These are phyloP conservation scores for Operophtera brumata DNA, from an alignment of 2,888 invertebrate genomes.

Conservation along the genomic window DNA sequence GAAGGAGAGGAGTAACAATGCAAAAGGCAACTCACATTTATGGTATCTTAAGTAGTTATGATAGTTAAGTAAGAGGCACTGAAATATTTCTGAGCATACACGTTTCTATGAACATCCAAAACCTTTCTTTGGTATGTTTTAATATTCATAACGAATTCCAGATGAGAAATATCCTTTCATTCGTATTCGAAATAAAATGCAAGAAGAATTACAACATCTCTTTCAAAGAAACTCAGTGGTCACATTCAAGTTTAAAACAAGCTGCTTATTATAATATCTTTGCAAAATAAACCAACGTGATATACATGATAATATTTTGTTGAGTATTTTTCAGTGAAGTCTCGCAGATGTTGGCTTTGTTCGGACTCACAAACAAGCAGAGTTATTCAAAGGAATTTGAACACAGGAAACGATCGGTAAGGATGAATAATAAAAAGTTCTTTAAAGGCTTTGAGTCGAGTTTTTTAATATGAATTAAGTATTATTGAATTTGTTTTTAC, in stretches of 20 bases:
- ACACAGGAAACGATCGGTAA: constrained; percentile 47
- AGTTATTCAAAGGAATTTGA: constrained; percentile 61
- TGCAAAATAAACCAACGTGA: constrained; percentile 59
- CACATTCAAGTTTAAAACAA: constrained; percentile 30
- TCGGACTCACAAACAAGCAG: constrained; percentile 63
- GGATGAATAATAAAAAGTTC: constrained; percentile 41
- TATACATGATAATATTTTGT: constrained; percentile 62
- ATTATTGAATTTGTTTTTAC: too few relatives aligned
- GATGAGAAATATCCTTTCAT: too few relatives aligned
- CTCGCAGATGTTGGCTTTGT: constrained; percentile 68
- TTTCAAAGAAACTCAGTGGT: constrained; percentile 7
- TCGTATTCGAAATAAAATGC: not conserved
- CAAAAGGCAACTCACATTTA: too few relatives aligned
- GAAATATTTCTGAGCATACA: too few relatives aligned
- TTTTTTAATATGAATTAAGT: not conserved
- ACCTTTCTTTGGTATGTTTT: too few relatives aligned
- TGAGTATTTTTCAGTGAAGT: constrained; percentile 68
- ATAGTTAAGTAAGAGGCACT: too few relatives aligned
- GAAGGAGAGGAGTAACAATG: not conserved
- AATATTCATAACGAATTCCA: too few relatives aligned
- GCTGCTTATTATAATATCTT: constrained; percentile 32
- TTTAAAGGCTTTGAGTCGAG: constrained; percentile 15
- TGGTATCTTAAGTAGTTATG: too few relatives aligned
- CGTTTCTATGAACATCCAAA: too few relatives aligned
- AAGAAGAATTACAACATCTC: not conserved